Percentiles rank a stretch among this genome's conserved stretches.
phyloP scores from a whole-genome alignment of 2,888 invertebrate species.

The Torymus auratus region DNA sequence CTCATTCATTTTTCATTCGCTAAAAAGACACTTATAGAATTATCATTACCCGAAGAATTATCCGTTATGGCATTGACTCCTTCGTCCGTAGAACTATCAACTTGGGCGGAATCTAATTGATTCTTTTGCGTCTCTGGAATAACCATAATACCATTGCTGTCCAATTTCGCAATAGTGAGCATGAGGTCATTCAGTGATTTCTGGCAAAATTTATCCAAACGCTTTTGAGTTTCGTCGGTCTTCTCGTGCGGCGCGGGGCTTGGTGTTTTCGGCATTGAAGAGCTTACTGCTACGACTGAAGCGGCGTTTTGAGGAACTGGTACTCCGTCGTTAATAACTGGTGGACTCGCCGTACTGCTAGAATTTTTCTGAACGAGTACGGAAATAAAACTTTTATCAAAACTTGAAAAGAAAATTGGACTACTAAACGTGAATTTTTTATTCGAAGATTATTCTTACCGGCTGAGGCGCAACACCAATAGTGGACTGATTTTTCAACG shows the following conservation, averaged over 20 bases:
- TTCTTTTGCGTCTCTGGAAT: slow-evolving; percentile 80
- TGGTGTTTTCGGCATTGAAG: slow-evolving; percentile 91
- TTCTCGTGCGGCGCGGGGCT: slow-evolving; percentile 80
- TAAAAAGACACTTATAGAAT: not conserved
- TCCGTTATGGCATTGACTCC: slow-evolving; percentile 70
- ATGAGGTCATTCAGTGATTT: slow-evolving; percentile 91
- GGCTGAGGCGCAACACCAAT: slow-evolving; percentile 45
- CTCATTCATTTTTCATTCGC: too few relatives aligned
- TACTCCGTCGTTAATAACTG: slow-evolving; percentile 24
- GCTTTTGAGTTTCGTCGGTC: slow-evolving; percentile 80
- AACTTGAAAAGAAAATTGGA: slow-evolving; percentile 11
- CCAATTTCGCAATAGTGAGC: slow-evolving; percentile 91
- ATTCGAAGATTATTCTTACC: slow-evolving; percentile 29
- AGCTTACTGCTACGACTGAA: slow-evolving; percentile 80
- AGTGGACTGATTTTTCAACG: slow-evolving; percentile 78
- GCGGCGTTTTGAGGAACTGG: slow-evolving; percentile 57
- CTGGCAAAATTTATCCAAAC: slow-evolving; percentile 89
- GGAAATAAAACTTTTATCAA: not conserved
- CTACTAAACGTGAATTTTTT: not conserved
- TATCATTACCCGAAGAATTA: slow-evolving; percentile 67
- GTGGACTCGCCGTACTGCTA: slow-evolving; percentile 60
- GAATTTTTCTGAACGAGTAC: slow-evolving; percentile 59
- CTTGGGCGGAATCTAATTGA: slow-evolving; percentile 78
- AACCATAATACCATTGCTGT: slow-evolving; percentile 90
- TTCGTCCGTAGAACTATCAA: slow-evolving; percentile 86